Percentiles rank a stretch among this genome's conserved stretches.
Conservation (phyloP, 2,888 invertebrate species). For the Pharmacophagus antenor region DNA sequence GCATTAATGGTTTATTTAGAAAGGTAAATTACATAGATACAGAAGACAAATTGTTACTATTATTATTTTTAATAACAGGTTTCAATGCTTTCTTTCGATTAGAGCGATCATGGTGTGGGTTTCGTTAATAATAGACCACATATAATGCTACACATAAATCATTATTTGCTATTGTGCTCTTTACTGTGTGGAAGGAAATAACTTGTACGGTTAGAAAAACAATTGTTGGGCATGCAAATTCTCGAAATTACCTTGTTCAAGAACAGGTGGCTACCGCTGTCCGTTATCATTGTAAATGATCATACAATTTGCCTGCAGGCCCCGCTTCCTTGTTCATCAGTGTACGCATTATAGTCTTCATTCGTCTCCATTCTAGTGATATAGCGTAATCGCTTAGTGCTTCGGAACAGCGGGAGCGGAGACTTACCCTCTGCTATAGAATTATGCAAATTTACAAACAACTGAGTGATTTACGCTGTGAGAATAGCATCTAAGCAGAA, state of each 20-base stretch:
- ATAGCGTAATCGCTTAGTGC: not conserved
- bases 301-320: constrained; percentile 53
- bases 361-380: constrained; percentile 18
- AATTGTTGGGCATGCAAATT: constrained; percentile 60
- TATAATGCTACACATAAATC: not conserved
- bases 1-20: too few relatives aligned
- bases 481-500: not conserved
- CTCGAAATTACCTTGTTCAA: constrained; percentile 62
- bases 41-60: too few relatives aligned
- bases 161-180: not conserved
- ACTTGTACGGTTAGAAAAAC: constrained; percentile 47
- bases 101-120: not conserved
- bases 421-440: not conserved
- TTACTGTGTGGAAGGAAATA: not conserved
- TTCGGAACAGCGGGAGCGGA: constrained; percentile 3
- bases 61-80: too few relatives aligned
- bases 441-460: not conserved
- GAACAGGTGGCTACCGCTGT: constrained; percentile 59
- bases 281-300: constrained; percentile 65
- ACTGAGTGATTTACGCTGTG: not conserved
- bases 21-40: too few relatives aligned
- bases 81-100: too few relatives aligned
- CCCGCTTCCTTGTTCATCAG: constrained; percentile 51
- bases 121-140: not conserved
- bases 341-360: constrained; percentile 27